Base-by-base conservation (phyloP, 1,140 invertebrate species). In the Listronotus oregonensis region DNA sequence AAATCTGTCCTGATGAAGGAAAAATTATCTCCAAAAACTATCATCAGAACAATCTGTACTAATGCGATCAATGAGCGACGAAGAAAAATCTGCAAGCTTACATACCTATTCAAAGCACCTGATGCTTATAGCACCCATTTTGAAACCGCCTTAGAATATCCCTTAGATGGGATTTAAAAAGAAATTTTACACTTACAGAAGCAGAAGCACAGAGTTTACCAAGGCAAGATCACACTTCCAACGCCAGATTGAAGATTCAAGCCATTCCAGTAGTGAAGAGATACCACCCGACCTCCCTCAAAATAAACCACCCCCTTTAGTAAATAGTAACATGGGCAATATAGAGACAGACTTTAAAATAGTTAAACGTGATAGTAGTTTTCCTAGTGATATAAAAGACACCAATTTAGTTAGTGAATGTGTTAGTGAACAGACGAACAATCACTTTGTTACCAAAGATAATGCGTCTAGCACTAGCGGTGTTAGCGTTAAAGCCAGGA, bases 1-100 rank as follows among this genome's bases (percentile, higher is more conserved):
- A 94, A 80, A 87, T 87, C 42, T 95, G 92, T 79, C 91, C 91
- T n/a, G 90, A 91, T 77, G 91, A 93, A 76, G 89, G 89, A 61
- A 79, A 79, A 63, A 39, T 68, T 7, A 71, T 79, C 69, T 71
- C 76, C n/a, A 42, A 56, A 66, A 66, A 60, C 17, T 46, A 5
- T 32, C 61, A 10, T 27, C 58, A 3, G 63, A 70, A 55, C 46
- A 64, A n/a, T 66, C 70, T 3, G 63, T 71, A 8, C 37, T 74
- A 12, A 67, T 7, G 18, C 62, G 73, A 64, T 81, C 83, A 6
- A 64, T 85, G 10, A 84, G 81, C 59, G 84, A 86, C 64, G 84
- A 86, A 63, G 83, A 86, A 59, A 86, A 85, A 69, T 75, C 75
- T 0, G 75, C 77, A 6, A 66, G 71, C 44, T 68, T 76, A 27